These are phyloP conservation scores for Muschampia plurimacula DNA, from an alignment of 2,888 invertebrate species.

Conservation along the genomic window DNA sequence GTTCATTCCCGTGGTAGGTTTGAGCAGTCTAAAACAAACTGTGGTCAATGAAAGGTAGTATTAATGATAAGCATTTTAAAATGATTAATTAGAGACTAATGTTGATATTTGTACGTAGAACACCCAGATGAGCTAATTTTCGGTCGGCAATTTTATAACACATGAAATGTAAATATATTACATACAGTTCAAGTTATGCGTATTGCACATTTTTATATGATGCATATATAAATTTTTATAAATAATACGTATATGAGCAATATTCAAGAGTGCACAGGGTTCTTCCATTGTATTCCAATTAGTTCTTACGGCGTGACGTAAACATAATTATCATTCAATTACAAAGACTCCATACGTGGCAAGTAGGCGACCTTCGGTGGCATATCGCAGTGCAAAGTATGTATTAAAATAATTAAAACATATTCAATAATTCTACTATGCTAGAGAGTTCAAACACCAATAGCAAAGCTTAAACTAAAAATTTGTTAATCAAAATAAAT, in stretches of 20 bases:
- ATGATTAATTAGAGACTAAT: too few species aligned
- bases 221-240: not conserved
- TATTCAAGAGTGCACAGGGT: slow-evolving; percentile 22
- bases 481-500: not conserved
- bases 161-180: too few species aligned
- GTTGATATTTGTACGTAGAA: too few species aligned
- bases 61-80: too few species aligned
- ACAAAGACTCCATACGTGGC: slow-evolving; percentile 62
- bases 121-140: too few species aligned
- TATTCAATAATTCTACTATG: not conserved
- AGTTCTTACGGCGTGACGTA: slow-evolving; percentile 25
- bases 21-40: too few species aligned
- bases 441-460: not conserved
- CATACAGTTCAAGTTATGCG: too few species aligned
- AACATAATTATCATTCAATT: slow-evolving; percentile 67
- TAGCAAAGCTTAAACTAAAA: not conserved
- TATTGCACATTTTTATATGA: not conserved
- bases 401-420: not conserved
- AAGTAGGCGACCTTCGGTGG: slow-evolving; percentile 61
- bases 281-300: slow-evolving; percentile 30
- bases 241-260: slow-evolving; percentile 10
- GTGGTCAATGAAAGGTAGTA: too few species aligned
- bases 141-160: too few species aligned
- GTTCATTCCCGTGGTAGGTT: too few species aligned
- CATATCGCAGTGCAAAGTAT: slow-evolving; percentile 27